phyloP scores from a whole-genome alignment of 1,140 invertebrate genomes.

The Orchestia grillus region DNA sequence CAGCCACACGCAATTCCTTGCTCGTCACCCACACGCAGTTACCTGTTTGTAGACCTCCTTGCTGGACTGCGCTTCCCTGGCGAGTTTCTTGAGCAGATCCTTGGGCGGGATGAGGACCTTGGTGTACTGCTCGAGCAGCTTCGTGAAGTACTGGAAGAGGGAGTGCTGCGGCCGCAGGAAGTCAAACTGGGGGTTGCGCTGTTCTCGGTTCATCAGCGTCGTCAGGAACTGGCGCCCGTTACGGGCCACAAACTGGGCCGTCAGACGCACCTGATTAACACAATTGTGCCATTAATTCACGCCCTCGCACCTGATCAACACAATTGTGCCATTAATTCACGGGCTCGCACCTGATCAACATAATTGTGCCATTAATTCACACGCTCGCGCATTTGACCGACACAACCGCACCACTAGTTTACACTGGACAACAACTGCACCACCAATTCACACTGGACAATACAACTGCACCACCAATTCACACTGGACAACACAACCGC shows the following conservation, averaged over 20 bases:
- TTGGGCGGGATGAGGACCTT: constrained; percentile 96
- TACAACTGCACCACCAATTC: no score
- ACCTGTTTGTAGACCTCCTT: constrained; percentile 89
- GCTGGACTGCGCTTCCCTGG: constrained; percentile 82
- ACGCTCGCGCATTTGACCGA: constrained; percentile 91
- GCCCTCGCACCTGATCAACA: constrained; percentile 87
- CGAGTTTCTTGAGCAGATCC: constrained; percentile 85
- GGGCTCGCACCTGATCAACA: constrained; percentile 87
- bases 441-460: no score
- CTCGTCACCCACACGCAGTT: background rate
- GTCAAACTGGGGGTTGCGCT: constrained; percentile 99
- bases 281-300: no score
- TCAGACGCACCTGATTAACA: constrained; percentile 89
- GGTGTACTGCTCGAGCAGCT: constrained; percentile 97
- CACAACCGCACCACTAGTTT: no score
- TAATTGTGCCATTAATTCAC: no score
- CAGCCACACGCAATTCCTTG: background rate
- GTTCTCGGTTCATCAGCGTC: constrained; percentile 98
- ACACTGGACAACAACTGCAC: no score
- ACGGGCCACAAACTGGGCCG: constrained; percentile 98
- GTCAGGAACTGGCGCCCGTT: constrained; percentile 98
- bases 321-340: no score
- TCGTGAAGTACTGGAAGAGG: constrained; percentile 98
- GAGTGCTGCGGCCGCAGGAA: constrained; percentile 98
- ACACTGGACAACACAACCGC: no score